These are phyloP conservation scores for Monodelphis domestica DNA, from an alignment of 2,797 vertebrate species.

Conservation along the genomic window DNA sequence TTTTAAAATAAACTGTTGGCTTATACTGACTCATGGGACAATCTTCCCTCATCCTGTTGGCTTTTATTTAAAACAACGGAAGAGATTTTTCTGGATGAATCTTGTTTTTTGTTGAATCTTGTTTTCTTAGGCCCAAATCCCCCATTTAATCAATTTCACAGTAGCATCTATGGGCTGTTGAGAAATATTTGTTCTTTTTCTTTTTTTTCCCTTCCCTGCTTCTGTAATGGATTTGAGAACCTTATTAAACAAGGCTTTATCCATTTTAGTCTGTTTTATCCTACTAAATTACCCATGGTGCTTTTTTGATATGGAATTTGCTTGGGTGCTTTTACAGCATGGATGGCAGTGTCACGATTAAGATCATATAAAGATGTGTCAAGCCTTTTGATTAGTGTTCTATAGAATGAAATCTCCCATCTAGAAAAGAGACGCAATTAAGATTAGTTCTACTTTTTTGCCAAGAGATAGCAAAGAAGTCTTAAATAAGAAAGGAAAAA, in stretches of 20 bases:
- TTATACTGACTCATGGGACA: background rate
- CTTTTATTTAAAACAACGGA: slow-evolving; percentile 30
- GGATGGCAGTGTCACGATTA: background rate
- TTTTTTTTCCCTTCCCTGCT: background rate
- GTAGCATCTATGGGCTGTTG: background rate
- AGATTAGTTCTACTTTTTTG: slow-evolving; percentile 21
- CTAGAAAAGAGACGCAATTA: background rate
- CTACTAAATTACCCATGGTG: slow-evolving; percentile 10
- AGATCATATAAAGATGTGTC: slow-evolving; percentile 10
- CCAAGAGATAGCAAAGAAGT: background rate
- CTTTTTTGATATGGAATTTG: background rate
- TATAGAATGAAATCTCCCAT: background rate
- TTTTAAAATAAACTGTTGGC: slow-evolving; percentile 44
- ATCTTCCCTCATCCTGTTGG: slow-evolving; percentile 22
- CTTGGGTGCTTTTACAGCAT: background rate
- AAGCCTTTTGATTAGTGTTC: background rate
- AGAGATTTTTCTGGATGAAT: slow-evolving; percentile 47
- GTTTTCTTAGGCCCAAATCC: slow-evolving; percentile 23
- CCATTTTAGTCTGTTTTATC: slow-evolving; percentile 33
- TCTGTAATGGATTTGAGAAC: slow-evolving; percentile 47
- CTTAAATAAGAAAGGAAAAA: slow-evolving; percentile 29
- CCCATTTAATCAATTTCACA: slow-evolving; percentile 43
- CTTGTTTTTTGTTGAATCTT: slow-evolving; percentile 31
- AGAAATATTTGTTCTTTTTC: slow-evolving; percentile 8
- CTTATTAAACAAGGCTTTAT: slow-evolving; percentile 44